A percentile compares a stretch with the other conserved stretches of the same genome.
phyloP scores from a whole-genome alignment of 2,797 vertebrate species.

The Heterohyrax brucei region DNA sequence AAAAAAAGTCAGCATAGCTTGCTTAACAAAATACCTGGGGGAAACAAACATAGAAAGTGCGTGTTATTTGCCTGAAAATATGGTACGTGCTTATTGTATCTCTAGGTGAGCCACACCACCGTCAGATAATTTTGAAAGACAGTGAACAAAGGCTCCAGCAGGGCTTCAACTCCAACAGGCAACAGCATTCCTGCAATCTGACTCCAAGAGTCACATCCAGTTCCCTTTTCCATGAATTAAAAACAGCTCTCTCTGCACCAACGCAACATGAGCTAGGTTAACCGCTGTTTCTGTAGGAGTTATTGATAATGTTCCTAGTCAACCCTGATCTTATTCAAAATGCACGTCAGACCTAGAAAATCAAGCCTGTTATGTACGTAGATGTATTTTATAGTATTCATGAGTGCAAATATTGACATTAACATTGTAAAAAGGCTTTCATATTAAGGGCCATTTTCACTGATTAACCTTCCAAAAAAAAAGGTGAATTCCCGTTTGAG shows the following conservation, averaged over 20 bases:
- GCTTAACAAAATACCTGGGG: too few species aligned
- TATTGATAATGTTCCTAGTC: conserved; percentile 73
- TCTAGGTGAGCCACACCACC: background rate
- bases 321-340: conserved; percentile 71
- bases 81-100: background rate
- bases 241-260: conserved; percentile 66
- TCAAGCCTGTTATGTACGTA: conserved; percentile 52
- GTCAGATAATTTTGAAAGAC: background rate
- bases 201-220: conserved; percentile 27
- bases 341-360: conserved; percentile 67
- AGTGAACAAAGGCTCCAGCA: background rate
- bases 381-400: conserved; percentile 57
- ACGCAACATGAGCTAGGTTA: conserved; percentile 34
- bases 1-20: too few species aligned
- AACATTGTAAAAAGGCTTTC: conserved; percentile 61
- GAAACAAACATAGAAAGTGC: too few species aligned
- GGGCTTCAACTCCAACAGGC: conserved; percentile 30
- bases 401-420: conserved; percentile 27
- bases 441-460: conserved; percentile 61
- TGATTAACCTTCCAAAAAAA: conserved; percentile 70
- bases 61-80: background rate
- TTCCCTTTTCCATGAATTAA: conserved; percentile 76
- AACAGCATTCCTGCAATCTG: conserved; percentile 45
- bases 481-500: conserved; percentile 52
- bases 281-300: conserved; percentile 54